A percentile compares a stretch with the other conserved stretches of the same genome.
Evolutionary conservation across 2,113 vertebrate genomes (phyloP).

Genomic region (Indri indri): DNA sequence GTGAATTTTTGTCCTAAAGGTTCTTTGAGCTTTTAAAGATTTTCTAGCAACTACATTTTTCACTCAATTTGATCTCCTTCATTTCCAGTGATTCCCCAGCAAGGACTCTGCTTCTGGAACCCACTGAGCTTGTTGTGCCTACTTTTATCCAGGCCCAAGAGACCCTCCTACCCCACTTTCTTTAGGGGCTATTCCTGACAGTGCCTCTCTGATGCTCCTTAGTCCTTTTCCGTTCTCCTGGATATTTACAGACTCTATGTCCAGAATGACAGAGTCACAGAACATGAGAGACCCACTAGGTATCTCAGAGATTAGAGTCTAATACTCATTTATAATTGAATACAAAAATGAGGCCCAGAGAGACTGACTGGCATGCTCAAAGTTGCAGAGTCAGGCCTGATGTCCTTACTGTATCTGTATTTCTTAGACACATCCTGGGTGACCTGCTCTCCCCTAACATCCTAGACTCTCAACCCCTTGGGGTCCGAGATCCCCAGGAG

Average conservation of each 20-base stretch:
- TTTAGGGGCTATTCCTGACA: neutral
- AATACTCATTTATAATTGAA: neutral
- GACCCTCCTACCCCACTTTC: neutral
- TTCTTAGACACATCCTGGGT: neutral
- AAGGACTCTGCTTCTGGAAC: neutral
- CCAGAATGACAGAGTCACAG: neutral
- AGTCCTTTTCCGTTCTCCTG: neutral
- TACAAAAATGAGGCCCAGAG: neutral
- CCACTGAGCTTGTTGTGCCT: neutral
- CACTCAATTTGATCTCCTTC: neutral
- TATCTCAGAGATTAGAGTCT: neutral
- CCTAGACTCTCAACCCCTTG: neutral
- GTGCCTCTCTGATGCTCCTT: neutral
- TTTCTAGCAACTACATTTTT: neutral
- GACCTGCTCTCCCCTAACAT: too few species aligned
- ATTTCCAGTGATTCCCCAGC: neutral
- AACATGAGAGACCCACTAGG: neutral
- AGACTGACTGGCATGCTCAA: neutral
- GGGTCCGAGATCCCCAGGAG: neutral
- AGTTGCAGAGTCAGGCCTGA: neutral
- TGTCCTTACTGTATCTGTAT: neutral
- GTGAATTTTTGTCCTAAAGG: neutral
- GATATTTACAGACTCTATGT: neutral
- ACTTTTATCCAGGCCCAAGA: neutral
- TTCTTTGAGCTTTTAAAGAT: neutral